Evolutionary conservation across 2,113 vertebrate species (phyloP), one percentile per base, ranked within the genome.

Genomic region (Paradoxurus hermaphroditus): DNA sequence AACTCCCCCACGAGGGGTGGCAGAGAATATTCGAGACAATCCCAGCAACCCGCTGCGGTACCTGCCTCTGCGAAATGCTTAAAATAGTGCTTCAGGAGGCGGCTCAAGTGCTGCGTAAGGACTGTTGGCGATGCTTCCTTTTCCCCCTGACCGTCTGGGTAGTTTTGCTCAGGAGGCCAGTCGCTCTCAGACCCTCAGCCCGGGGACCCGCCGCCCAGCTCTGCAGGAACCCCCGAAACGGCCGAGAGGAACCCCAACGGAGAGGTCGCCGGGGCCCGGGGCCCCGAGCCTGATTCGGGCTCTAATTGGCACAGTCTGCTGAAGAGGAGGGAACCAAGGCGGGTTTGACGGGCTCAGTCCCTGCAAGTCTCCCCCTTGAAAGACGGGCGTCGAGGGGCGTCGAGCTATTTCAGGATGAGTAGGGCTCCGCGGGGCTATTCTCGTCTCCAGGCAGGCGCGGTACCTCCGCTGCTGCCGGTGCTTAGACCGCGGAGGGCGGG

Each of bases 401-500:
- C n/a, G n/a, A n/a, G 11, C 86, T 92, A 89, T 25, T 95, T 36
- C 14, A 34, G 97, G 97, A 62, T 84, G 82, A 91, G 68, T 70
- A 79, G 46, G 85, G 75, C 0, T 6, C 96, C 96, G 94, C 21
- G 75, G 5, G 67, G 46, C 65, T 36, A 68, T 96, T 95, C 87
- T 27, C 96, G 98, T 98, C 98, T 98, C 51, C 77, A 97, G 93
- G 97, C 98, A 98, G 98, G 96, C 97, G 97, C 97, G 92, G 13
- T 79, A 84, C 78, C 97, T 95, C 39, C 87, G 0, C 85, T 97
- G 83, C 97, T 75, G 75, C 92, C 97, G 83, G 75, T 12, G 15
- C 97, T 96, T 82, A 96, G 90, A 79, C 46, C 79, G 90, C 68
- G 4, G 41, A 29, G 27, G 41, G 41, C 1, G 3, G 0, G 92